Base-by-base conservation (phyloP, 2,888 invertebrate species). In the Geophilus truncorum region DNA sequence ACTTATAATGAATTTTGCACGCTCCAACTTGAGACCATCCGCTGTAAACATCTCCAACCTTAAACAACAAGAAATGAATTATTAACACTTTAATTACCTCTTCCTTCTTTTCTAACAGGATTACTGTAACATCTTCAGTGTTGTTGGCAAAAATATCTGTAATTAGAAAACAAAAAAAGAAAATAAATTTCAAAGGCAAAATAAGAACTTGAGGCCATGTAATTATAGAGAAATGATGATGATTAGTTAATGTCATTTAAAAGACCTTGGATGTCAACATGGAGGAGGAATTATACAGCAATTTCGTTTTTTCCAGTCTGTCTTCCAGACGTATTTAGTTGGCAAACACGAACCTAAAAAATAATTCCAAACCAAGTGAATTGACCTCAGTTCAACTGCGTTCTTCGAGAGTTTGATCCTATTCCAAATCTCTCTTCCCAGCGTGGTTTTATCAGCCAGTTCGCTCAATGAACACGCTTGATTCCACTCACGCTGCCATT, bases 91-190 rank as follows among this genome's bases (percentile, higher is more conserved):
- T 62, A 75, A 10, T 78, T 40, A 78, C 78, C 78, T 78, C 78
- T 34, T 36, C 78, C 23, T 78, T 78, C 9, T 36, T 78, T 18
- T 78, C 40, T 40, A 78, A 40, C 18, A 78, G 23, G 34, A 78
- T 40, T 36, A 78, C 78, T 36, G 78, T 40, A 6, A 78, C 34
- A 78, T 78, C 78, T 34, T 78, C 78, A n/a, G 36, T 36, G 23
- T 21, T 78, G 34, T 78, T 78, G 34, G 40, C 36, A 78, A 78
- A 78, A 32, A 78, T 78, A 78, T 78, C 78, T 78, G 15, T 10
- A 36, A 78, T 18, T 36, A 36, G 40, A 78, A 78, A 21, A 77
- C 3, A 75, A 75, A 23, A 23, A 57, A 23, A 57, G 21, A 57
- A 45, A 45, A 45, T 45, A 18, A 4, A 45, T n/a, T 18, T 9